Evolutionary conservation across 2,888 invertebrate genomes (phyloP).

Genomic region (Dolichopus griseipennis): DNA sequence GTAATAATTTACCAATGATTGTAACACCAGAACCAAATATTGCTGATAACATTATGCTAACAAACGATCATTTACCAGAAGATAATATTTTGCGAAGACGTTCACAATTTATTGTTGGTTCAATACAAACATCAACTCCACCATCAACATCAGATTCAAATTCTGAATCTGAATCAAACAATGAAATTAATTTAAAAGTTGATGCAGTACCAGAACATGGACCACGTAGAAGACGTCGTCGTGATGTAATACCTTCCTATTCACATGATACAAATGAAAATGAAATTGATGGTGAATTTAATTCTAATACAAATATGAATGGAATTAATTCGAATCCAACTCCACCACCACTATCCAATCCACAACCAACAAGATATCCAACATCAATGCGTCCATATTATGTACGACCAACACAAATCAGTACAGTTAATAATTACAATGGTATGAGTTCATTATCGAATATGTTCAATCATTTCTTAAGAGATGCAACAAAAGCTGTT

Average conservation of each 20-base stretch:
- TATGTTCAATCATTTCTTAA: background rate
- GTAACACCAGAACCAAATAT: constrained; percentile 14
- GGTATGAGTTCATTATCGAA: background rate
- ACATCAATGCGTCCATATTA: background rate
- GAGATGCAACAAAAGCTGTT: background rate
- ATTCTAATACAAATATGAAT: background rate
- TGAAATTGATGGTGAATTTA: constrained; percentile 43
- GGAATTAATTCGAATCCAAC: too few relatives aligned
- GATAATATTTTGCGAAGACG: constrained; percentile 27
- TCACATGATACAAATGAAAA: constrained; percentile 39
- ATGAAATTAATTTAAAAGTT: constrained; percentile 29
- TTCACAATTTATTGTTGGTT: constrained; percentile 58
- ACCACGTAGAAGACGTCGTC: constrained; percentile 46
- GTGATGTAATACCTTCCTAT: background rate
- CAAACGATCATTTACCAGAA: constrained; percentile 15
- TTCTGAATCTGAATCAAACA: constrained; percentile 30
- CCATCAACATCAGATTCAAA: background rate
- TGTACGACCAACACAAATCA: too few relatives aligned
- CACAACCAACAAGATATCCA: background rate
- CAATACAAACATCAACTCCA: constrained; percentile 23
- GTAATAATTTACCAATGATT: constrained; percentile 11
- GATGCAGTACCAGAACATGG: constrained; percentile 58
- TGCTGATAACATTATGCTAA: background rate
- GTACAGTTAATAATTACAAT: background rate
- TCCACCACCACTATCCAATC: background rate